Percentiles rank a stretch among this genome's conserved stretches.
phyloP scores from a whole-genome alignment of 2,797 vertebrate genomes.

The Amazona ochrocephala region DNA sequence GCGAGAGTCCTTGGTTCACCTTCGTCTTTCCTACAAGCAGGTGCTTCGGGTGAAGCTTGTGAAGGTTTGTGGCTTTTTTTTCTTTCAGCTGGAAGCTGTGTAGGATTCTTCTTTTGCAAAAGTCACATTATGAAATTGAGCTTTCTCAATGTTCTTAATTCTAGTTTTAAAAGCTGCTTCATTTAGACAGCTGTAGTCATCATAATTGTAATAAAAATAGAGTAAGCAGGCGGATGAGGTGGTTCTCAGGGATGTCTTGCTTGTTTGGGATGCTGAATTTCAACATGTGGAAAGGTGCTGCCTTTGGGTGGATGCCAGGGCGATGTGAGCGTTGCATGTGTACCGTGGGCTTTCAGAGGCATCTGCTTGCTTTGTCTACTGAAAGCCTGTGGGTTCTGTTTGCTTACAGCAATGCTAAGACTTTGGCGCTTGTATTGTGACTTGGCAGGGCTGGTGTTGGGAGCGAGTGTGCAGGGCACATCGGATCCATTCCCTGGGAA shows the following conservation, averaged over 20 bases:
- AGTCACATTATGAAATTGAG: neutral
- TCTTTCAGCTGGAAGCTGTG: neutral
- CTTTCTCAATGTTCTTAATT: neutral
- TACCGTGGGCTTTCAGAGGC: neutral
- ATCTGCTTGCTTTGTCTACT: neutral
- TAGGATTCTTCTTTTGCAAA: neutral
- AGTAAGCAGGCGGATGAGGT: neutral
- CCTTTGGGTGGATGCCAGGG: neutral
- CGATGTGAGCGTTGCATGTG: neutral
- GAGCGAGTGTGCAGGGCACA: neutral
- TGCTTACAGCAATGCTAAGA: neutral
- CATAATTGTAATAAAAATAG: neutral
- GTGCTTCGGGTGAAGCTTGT: neutral
- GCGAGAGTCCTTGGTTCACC: neutral
- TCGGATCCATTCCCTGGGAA: neutral
- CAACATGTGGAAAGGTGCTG: neutral
- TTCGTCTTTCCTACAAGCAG: neutral
- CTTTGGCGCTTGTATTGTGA: neutral
- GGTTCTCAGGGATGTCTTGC: neutral
- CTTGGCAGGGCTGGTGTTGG: neutral
- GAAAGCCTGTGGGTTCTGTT: neutral
- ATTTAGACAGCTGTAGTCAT: neutral
- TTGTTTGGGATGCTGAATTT: neutral
- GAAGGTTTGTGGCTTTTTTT: neutral
- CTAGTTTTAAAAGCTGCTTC: neutral